Evolutionary conservation across 2,113 vertebrate species (phyloP).

Genomic region (Sinocyclocheilus grahami): DNA sequence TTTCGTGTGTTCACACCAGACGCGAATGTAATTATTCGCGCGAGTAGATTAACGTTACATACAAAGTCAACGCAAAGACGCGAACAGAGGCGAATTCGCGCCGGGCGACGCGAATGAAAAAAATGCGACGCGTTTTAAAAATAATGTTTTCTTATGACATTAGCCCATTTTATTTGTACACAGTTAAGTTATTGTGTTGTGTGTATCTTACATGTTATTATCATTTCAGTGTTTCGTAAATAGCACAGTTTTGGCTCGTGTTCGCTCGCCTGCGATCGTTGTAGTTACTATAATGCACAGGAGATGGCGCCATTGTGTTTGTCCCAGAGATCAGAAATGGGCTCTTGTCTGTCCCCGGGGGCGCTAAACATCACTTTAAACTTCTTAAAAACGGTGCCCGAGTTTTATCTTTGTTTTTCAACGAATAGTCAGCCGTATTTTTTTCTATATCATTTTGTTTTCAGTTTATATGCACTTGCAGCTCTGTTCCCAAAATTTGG

Average conservation of each 20-base stretch:
- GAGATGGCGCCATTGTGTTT: slow-evolving; percentile 34
- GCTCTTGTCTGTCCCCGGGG: neutral
- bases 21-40: no score
- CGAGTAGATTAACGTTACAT: no score
- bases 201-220: neutral
- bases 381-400: neutral
- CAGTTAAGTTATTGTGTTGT: neutral
- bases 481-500: no score
- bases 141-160: no score
- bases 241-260: neutral
- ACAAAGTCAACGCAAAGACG: no score
- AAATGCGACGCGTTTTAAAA: neutral
- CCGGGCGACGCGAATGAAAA: no score
- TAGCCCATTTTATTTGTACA: neutral
- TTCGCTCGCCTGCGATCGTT: neutral
- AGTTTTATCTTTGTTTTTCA: neutral
- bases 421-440: neutral
- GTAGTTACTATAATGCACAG: neutral
- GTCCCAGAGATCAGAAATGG: no score
- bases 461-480: neutral
- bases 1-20: no score
- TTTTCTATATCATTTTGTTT: neutral
- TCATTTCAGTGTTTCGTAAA: neutral
- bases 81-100: no score
- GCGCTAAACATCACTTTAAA: neutral